Percentiles rank a stretch among this genome's conserved stretches.
phyloP scores from a whole-genome alignment of 2,113 vertebrate species.

The Apodemus sylvaticus region DNA sequence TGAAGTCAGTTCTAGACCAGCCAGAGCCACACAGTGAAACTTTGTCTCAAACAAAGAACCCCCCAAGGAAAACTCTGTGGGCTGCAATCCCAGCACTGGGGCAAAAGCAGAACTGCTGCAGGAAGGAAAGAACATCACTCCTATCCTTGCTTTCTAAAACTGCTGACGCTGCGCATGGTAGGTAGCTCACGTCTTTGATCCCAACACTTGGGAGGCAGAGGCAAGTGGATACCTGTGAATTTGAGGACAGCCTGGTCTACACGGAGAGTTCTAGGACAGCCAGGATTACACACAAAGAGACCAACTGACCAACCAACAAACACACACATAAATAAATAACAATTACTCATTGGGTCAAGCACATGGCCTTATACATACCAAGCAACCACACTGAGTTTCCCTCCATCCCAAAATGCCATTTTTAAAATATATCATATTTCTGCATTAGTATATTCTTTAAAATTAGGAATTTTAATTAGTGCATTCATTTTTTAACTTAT shows the following conservation, averaged over 20 bases:
- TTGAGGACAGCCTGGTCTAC: not conserved
- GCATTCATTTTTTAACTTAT: not conserved
- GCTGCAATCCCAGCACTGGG: not conserved
- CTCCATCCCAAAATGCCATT: not conserved
- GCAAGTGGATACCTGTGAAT: not conserved
- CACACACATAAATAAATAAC: not conserved
- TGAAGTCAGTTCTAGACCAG: not conserved
- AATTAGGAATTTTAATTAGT: slow-evolving; percentile 14
- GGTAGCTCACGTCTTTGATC: not conserved
- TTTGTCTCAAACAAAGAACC: not conserved
- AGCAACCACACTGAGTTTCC: not conserved
- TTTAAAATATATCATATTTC: slow-evolving; percentile 45
- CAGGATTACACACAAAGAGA: not conserved
- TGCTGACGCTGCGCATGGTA: not conserved
- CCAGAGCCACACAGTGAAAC: not conserved
- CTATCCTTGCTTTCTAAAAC: not conserved
- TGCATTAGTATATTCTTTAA: not conserved
- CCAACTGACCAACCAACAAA: not conserved
- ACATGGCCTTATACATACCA: not conserved
- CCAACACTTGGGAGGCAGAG: not conserved
- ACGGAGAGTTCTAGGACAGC: not conserved
- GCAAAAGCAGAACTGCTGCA: not conserved
- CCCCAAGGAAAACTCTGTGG: not conserved
- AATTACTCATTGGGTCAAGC: not conserved
- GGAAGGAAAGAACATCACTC: not conserved